Base-by-base conservation (phyloP, 2,888 invertebrate genomes). In the Scaptomyza caliginosa region DNA sequence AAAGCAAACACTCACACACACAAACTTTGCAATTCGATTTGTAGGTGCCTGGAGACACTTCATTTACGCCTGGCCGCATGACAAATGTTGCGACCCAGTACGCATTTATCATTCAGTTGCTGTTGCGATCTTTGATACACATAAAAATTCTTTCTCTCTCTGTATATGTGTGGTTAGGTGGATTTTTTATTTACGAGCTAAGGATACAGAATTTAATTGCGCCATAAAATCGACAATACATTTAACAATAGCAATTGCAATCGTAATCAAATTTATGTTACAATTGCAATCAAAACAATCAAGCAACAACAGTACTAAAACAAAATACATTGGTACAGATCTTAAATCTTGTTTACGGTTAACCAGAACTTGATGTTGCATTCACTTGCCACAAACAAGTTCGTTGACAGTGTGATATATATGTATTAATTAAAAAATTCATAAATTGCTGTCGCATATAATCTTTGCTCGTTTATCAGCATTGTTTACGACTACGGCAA, bases 181-280 rank as follows among this genome's bases (percentile, higher is more conserved):
- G 5, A n/a, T 17, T 21, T 23, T 48, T 69, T 39, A 66, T 77
- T 70, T 70, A 74, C 63, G 70, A 49, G 75, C 52, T 23, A 6
- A 57, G 13, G 40, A 40, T 42, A 62, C 66, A 55, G 56, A 34
- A 59, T 87, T 88, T 86, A 82, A 84, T 86, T 78, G 71, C 52
- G 51, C 52, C 76, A 78, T 85, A 48, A 78, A 87, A 77, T 62
- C 43, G 48, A 46, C 58, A 56, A 56, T 56, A 64, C 66, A 70
- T 58, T 74, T 42, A 46, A 64, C 66, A 63, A 60, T 60, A 46
- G 42, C 67, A 55, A 77, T 67, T 84, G 78, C 67, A 76, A 80
- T 67, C 40, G 45, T 39, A 8, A 75, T 75, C 57, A 80, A 85
- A 62, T 76, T 80, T 49, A 76, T 72, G 66, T 45, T 65, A 55